Evolutionary conservation across 35 echinoderm and acorn worm genomes (phyloP).

Genomic region (Stichopus chloronotus): DNA sequence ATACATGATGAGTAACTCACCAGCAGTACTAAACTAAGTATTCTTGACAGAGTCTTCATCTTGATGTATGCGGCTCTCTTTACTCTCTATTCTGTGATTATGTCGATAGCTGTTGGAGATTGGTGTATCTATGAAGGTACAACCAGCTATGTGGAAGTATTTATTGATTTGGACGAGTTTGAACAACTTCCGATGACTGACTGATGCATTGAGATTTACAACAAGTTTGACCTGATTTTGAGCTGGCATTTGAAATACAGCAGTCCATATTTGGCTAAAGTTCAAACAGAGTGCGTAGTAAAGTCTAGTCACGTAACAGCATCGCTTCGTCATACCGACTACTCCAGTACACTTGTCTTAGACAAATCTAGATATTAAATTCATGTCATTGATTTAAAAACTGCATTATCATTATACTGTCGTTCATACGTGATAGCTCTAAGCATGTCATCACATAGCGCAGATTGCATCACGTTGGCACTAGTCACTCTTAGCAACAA

Average conservation of each 20-base stretch:
- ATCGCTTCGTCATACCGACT: neutral
- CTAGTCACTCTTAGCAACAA: neutral
- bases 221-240: neutral
- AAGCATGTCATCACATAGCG: neutral
- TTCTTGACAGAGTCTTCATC: too few species aligned
- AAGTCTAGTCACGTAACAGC: neutral
- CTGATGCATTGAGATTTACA: neutral
- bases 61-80: neutral
- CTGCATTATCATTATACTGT: neutral
- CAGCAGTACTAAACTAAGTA: too few species aligned
- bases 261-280: neutral
- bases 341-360: neutral
- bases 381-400: neutral
- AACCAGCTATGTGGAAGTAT: neutral
- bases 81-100: neutral
- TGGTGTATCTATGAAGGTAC: neutral
- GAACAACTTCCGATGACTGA: conserved; percentile 7
- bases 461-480: neutral
- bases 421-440: neutral
- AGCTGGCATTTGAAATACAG: neutral
- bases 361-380: neutral
- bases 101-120: neutral
- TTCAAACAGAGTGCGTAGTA: neutral
- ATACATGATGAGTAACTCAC: neutral
- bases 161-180: neutral